Conservation (phyloP, 2,888 invertebrate species). For the Anoncus sp. region DNA sequence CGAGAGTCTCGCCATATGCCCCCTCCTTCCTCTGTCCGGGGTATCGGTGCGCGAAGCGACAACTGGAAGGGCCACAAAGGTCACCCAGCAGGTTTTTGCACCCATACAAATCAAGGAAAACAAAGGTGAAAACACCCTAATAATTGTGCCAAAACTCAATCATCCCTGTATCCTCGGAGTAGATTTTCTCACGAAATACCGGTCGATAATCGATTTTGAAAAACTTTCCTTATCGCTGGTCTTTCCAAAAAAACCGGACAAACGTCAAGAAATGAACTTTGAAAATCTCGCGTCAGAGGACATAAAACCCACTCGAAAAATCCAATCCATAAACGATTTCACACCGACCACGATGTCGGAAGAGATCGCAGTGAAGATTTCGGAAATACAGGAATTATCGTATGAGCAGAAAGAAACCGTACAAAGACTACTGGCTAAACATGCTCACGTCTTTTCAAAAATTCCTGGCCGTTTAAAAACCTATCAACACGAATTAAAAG, state of each 20-base stretch:
- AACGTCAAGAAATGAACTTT: background rate
- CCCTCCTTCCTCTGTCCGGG: background rate
- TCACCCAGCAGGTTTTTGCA: background rate
- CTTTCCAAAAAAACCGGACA: too few species aligned
- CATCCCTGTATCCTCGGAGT: background rate
- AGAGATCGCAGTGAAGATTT: too few species aligned
- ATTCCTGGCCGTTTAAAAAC: background rate
- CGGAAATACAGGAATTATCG: background rate
- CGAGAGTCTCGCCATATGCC: background rate
- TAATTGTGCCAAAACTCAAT: background rate
- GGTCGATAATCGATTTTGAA: background rate
- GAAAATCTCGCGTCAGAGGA: background rate
- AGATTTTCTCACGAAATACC: background rate
- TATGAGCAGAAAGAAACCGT: background rate
- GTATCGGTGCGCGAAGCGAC: background rate
- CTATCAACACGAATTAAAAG: background rate
- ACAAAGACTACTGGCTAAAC: background rate
- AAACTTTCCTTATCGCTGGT: too few species aligned
- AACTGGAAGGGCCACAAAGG: background rate
- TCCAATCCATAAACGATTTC: too few species aligned
- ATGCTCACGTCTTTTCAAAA: background rate
- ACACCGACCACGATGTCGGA: too few species aligned
- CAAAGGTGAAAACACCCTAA: background rate
- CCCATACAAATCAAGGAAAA: background rate
- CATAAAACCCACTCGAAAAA: too few species aligned